Conservation (phyloP, 2,113 vertebrate species). For the Spea bombifrons region DNA sequence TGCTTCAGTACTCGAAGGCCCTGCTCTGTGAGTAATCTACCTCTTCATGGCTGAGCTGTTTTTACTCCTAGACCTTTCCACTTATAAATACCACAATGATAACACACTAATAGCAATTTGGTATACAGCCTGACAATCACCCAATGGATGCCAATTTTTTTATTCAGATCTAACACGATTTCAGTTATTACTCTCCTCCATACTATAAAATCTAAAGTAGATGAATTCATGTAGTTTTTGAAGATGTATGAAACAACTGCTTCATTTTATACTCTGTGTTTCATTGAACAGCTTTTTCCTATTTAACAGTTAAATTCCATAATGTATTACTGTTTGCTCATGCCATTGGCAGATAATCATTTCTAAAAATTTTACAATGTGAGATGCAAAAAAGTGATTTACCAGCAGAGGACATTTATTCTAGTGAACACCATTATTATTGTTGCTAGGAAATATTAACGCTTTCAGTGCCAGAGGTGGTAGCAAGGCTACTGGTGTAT, state of each 20-base stretch:
- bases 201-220: slow-evolving; percentile 15
- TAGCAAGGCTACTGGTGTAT: not conserved
- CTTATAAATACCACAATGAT: too few relatives aligned
- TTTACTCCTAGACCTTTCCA: too few relatives aligned
- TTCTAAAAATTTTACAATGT: slow-evolving; percentile 51
- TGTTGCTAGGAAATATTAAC: slow-evolving; percentile 32
- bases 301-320: slow-evolving; percentile 59
- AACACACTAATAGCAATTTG: too few relatives aligned
- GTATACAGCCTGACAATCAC: too few relatives aligned
- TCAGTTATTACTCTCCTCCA: too few relatives aligned
- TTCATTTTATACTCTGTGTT: slow-evolving; percentile 51
- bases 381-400: slow-evolving; percentile 53
- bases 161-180: too few relatives aligned
- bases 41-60: too few relatives aligned
- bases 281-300: slow-evolving; percentile 58
- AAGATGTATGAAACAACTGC: slow-evolving; percentile 61
- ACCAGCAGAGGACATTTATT: slow-evolving; percentile 48
- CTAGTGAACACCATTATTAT: slow-evolving; percentile 28
- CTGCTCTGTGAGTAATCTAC: too few relatives aligned
- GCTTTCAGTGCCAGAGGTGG: too few relatives aligned
- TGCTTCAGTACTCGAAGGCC: too few relatives aligned
- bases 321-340: slow-evolving; percentile 62
- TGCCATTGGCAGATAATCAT: slow-evolving; percentile 57
- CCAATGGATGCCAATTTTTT: too few relatives aligned
- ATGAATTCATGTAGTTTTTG: slow-evolving; percentile 57